These are phyloP conservation scores for Agrochola lychnidis DNA, from an alignment of 2,888 invertebrate species.

Conservation along the genomic window DNA sequence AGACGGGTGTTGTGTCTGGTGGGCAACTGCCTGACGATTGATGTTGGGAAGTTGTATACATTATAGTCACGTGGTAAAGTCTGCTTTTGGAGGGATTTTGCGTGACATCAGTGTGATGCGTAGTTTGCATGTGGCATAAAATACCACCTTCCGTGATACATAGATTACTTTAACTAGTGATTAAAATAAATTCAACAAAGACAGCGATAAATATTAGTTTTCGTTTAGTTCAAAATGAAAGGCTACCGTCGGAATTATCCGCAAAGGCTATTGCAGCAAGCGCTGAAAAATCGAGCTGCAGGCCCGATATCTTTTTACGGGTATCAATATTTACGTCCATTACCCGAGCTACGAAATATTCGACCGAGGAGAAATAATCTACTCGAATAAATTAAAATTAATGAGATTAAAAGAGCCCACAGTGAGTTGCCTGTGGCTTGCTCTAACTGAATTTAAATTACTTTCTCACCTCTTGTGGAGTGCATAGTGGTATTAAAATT, in stretches of 20 bases:
- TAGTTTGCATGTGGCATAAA: background rate
- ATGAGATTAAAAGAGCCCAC: conserved; percentile 87
- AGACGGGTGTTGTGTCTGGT: too few relatives aligned
- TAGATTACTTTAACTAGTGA: too few relatives aligned
- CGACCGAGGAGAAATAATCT: conserved; percentile 84
- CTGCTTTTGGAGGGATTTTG: too few relatives aligned
- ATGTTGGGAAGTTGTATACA: too few relatives aligned
- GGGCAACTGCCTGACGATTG: too few relatives aligned
- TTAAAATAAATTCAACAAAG: background rate
- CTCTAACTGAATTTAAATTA: conserved; percentile 88
- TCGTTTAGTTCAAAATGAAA: conserved; percentile 19
- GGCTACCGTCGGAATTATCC: background rate
- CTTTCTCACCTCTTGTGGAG: conserved; percentile 86
- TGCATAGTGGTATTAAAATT: conserved; percentile 88
- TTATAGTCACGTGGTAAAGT: too few relatives aligned
- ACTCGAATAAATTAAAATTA: conserved; percentile 89
- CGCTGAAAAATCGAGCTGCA: conserved; percentile 33
- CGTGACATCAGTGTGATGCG: too few relatives aligned
- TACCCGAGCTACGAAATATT: conserved; percentile 74
- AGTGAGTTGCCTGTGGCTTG: conserved; percentile 76
- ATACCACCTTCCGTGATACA: too few relatives aligned
- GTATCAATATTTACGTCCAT: conserved; percentile 62
- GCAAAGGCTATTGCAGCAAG: conserved; percentile 19
- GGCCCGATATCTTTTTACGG: conserved; percentile 43
- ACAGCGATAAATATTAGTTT: conserved; percentile 5